Percentiles rank a stretch among this genome's conserved stretches.
Evolutionary conservation across 2,888 invertebrate species (phyloP).

Genomic region (Melanophora roralis): DNA sequence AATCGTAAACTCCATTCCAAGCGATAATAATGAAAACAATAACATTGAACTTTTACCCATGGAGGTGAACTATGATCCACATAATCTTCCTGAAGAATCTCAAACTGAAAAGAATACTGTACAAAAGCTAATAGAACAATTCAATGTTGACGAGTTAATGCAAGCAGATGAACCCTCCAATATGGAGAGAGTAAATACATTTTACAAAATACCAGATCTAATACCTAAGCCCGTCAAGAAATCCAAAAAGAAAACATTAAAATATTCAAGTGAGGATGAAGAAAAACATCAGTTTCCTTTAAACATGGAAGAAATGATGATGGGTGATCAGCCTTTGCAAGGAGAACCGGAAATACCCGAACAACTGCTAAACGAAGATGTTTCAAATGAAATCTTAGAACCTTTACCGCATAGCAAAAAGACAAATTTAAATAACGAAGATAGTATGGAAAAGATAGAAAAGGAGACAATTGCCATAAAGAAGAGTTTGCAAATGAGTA

Average conservation of each 20-base stretch:
- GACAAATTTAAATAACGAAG: slow-evolving; percentile 59
- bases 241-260: slow-evolving; percentile 70
- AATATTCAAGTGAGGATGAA: slow-evolving; percentile 63
- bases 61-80: slow-evolving; percentile 64
- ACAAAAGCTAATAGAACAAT: slow-evolving; percentile 71
- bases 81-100: slow-evolving; percentile 66
- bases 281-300: slow-evolving; percentile 45
- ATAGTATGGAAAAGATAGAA: slow-evolving; percentile 71
- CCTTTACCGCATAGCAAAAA: slow-evolving; percentile 76
- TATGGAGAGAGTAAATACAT: slow-evolving; percentile 48
- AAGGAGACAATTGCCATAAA: slow-evolving; percentile 65
- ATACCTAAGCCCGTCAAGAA: slow-evolving; percentile 74
- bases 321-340: slow-evolving; percentile 76
- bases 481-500: slow-evolving; percentile 34
- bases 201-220: slow-evolving; percentile 69
- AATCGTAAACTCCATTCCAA: slow-evolving; percentile 74
- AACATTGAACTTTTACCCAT: slow-evolving; percentile 73
- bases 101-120: slow-evolving; percentile 70
- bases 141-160: slow-evolving; percentile 75
- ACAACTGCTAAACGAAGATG: slow-evolving; percentile 65
- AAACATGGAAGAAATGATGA: slow-evolving; percentile 72
- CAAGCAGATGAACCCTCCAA: slow-evolving; percentile 72
- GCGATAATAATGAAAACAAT: slow-evolving; percentile 76
- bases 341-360: slow-evolving; percentile 62
- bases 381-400: slow-evolving; percentile 73